Conservation (phyloP, 2,113 vertebrate species). For the Callaeas wilsoni region DNA sequence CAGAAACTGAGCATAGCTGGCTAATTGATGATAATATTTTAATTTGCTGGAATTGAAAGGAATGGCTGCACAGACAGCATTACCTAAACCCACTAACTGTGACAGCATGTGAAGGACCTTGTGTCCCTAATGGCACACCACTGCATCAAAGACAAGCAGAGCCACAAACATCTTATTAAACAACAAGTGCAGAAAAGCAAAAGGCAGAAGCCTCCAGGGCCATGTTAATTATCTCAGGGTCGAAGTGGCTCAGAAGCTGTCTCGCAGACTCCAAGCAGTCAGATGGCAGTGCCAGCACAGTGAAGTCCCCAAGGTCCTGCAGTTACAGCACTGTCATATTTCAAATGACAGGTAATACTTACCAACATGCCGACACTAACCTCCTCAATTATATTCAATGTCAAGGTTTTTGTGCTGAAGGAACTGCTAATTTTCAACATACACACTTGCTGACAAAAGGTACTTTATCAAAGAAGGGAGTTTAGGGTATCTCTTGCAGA, state of each 20-base stretch:
- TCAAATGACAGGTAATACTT: slow-evolving; percentile 78
- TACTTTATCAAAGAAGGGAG: slow-evolving; percentile 44
- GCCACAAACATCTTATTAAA: slow-evolving; percentile 75
- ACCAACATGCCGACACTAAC: slow-evolving; percentile 59
- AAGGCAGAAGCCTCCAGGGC: slow-evolving; percentile 69
- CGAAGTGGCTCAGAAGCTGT: slow-evolving; percentile 60
- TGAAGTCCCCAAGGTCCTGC: slow-evolving; percentile 71
- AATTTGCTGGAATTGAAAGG: slow-evolving; percentile 42
- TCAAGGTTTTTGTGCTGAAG: slow-evolving; percentile 68
- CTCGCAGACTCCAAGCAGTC: slow-evolving; percentile 68
- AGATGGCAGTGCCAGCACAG: slow-evolving; percentile 63
- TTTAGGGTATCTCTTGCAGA: slow-evolving; percentile 22
- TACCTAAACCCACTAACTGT: slow-evolving; percentile 24
- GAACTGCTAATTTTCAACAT: slow-evolving; percentile 68
- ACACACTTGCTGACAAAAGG: slow-evolving; percentile 59
- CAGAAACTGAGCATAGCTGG: background rate
- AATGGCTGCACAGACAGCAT: background rate
- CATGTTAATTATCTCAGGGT: slow-evolving; percentile 81
- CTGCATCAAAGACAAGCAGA: slow-evolving; percentile 49
- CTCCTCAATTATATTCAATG: slow-evolving; percentile 78
- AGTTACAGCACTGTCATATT: slow-evolving; percentile 74
- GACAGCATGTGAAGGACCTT: slow-evolving; percentile 28
- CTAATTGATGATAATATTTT: slow-evolving; percentile 38
- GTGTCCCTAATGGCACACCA: slow-evolving; percentile 35
- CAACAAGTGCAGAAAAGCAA: slow-evolving; percentile 64